Evolutionary conservation across 2,888 invertebrate genomes (phyloP).

Genomic region (Pristionchus mayeri): DNA sequence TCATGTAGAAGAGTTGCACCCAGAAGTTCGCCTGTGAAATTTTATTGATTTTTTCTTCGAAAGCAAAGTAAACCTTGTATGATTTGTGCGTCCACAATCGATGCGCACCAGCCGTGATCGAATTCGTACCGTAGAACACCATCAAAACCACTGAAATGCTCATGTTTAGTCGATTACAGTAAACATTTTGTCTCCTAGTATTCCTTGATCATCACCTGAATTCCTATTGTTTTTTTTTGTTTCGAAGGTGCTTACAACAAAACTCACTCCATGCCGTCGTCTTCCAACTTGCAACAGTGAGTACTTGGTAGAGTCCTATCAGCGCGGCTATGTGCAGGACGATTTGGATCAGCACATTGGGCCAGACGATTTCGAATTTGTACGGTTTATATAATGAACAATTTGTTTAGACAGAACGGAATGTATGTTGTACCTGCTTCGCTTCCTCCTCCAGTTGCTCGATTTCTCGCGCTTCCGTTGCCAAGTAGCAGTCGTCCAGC

Average conservation of each 20-base stretch:
- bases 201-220: no score
- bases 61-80: not conserved
- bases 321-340: no score
- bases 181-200: no score
- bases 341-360: not conserved
- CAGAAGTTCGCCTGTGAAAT: conserved; percentile 47
- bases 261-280: no score
- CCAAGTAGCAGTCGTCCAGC: not conserved
- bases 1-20: conserved; percentile 32
- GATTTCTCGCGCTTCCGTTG: not conserved
- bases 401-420: not conserved
- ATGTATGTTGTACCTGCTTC: not conserved
- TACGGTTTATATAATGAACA: not conserved
- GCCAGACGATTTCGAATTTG: not conserved
- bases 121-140: not conserved
- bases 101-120: not conserved
- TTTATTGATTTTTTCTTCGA: no score
- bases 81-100: conserved; percentile 4
- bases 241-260: not conserved
- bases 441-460: not conserved
- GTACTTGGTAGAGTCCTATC: not conserved
- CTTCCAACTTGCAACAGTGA: not conserved
- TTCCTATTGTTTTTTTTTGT: not conserved
- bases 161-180: no score
- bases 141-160: not conserved